A percentile compares a stretch with the other conserved stretches of the same genome.
These are phyloP conservation scores for Ypsolopha scabrella DNA, from an alignment of 2,888 invertebrate species.

Conservation along the genomic window DNA sequence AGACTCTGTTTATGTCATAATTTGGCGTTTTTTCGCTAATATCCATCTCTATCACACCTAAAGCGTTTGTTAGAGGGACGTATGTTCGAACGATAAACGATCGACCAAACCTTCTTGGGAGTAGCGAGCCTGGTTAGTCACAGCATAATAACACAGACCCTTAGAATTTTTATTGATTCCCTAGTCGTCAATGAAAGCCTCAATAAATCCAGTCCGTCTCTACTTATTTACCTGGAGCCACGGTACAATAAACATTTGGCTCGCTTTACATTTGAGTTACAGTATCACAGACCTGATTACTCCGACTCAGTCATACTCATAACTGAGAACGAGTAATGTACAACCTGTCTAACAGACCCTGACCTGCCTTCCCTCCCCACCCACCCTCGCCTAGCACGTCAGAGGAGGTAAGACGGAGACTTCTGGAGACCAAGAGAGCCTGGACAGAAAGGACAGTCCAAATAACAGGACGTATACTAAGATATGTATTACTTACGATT, in stretches of 20 bases:
- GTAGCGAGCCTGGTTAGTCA: too few species aligned
- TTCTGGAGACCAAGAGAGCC: not conserved
- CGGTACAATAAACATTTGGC: not conserved
- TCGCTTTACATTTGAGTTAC: slow-evolving; percentile 2
- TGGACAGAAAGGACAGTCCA: slow-evolving; percentile 1
- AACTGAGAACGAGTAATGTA: slow-evolving; percentile 2
- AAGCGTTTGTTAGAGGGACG: too few species aligned
- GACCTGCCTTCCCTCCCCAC: not conserved
- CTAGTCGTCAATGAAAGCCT: too few species aligned
- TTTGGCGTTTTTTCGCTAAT: too few species aligned
- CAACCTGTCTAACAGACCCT: not conserved
- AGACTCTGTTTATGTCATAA: too few species aligned
- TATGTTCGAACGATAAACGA: too few species aligned
- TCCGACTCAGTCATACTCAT: slow-evolving; percentile 1
- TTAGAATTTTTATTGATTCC: not conserved
- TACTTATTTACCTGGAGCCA: not conserved
- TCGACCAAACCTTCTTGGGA: too few species aligned
- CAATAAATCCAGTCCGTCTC: not conserved
- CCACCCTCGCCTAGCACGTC: not conserved
- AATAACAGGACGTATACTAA: slow-evolving; percentile 1
- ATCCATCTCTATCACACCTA: too few species aligned
- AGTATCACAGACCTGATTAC: slow-evolving; percentile 4
- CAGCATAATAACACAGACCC: too few species aligned
- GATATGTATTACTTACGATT: slow-evolving; percentile 4
- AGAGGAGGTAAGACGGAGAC: not conserved